Base-by-base conservation (phyloP, 2,888 invertebrate genomes). In the Julus scanicus region DNA sequence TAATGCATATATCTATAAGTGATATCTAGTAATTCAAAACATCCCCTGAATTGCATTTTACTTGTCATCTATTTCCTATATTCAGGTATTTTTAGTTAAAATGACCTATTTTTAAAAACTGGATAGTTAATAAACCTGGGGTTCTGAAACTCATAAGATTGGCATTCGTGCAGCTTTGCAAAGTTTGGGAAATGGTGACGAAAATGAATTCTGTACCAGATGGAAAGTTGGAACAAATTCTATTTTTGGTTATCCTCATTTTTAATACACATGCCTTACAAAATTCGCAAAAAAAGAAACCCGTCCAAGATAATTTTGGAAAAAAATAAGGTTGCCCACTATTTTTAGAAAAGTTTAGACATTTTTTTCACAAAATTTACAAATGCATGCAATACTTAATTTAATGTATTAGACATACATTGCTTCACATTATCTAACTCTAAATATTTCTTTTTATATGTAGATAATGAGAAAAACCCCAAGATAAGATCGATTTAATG, bases 171-270 rank as follows among this genome's bases (percentile, higher is more conserved):
- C 44, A 44, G 6, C 44, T 44, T 17, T 53, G 53, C 17, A 17
- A 53, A 15, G 53, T 53, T 63, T 63, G 17, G 17, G 63, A 63
- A 63, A 63, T 63, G n/a, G 63, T 0, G 29, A 63, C 17, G 63
- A 63, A 44, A 8, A 44, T 44, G 44, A 44, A 44, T 20, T 20
- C 63, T 3, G n/a, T 63, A 8, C n/a, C 63, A 63, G 20, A 63
- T n/a, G 6, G 17, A n/a, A 63, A 63, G 63, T 63, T 17, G 6
- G 29, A 63, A 63, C 63, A 8, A 63, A 17, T 63, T 63, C 63
- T 63, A 63, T 63, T 63, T 63, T 63, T 63, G 63, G 63, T n/a
- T 63, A 63, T 17, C 63, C 63, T 63, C 63, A 63, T 63, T 63
- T 63, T 8, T 63, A n/a, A n/a, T 17, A n/a, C n/a, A 17, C n/a